These are phyloP conservation scores for Calonectris borealis DNA, from an alignment of 2,113 vertebrate species.

Conservation along the genomic window DNA sequence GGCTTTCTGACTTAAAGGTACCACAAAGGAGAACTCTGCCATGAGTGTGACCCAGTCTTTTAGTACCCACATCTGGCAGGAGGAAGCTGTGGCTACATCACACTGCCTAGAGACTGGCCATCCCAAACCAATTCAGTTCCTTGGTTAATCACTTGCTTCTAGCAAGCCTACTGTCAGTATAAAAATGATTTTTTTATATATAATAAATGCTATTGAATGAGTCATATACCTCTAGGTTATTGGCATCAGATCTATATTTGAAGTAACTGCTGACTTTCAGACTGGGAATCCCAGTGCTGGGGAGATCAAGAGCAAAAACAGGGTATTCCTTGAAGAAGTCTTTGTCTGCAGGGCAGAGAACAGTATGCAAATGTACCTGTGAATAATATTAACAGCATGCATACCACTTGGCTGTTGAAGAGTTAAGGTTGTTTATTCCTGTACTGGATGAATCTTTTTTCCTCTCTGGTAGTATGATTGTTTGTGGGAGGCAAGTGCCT, in stretches of 20 bases:
- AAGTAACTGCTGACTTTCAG: background rate
- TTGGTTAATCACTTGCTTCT: background rate
- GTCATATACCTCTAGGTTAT: background rate
- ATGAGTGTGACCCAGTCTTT: background rate
- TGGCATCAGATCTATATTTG: background rate
- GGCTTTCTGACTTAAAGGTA: background rate
- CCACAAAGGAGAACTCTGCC: background rate
- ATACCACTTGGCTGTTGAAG: background rate
- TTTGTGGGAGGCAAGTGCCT: background rate
- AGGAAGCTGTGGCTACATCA: background rate
- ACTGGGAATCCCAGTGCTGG: background rate
- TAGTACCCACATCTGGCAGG: background rate
- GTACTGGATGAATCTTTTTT: background rate
- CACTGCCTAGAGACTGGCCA: background rate
- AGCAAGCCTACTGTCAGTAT: background rate
- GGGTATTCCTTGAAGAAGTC: background rate
- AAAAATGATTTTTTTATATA: background rate
- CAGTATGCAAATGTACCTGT: background rate
- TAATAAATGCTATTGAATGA: background rate
- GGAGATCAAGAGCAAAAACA: background rate
- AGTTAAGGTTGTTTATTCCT: background rate
- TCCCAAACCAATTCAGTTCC: background rate
- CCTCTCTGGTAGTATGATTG: background rate
- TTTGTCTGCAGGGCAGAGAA: background rate
- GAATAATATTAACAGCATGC: background rate